Conservation (phyloP, 2,888 invertebrate species). For the Hypomecis punctinalis region DNA sequence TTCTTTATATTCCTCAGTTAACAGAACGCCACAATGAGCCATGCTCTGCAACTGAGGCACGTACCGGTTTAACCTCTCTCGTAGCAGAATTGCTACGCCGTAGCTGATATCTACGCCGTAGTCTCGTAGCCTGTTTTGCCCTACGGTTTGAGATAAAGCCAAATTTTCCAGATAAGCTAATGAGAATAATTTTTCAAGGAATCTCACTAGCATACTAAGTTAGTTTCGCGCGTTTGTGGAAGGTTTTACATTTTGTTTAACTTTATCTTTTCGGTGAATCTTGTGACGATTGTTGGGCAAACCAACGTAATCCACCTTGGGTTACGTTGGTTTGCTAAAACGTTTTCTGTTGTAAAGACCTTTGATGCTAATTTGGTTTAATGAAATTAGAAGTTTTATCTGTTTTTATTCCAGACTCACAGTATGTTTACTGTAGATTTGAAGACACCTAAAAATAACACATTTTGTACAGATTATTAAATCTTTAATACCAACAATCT, state of each 20-base stretch:
- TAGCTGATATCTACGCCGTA: slow-evolving; percentile 56
- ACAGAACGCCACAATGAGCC: slow-evolving; percentile 45
- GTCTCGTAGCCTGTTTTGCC: slow-evolving; percentile 61
- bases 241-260: slow-evolving; percentile 38
- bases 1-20: slow-evolving; percentile 18
- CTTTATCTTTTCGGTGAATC: slow-evolving; percentile 24
- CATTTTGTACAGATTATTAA: no score
- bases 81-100: slow-evolving; percentile 57
- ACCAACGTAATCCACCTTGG: no score
- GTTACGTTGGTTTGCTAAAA: neutral
- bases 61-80: slow-evolving; percentile 62
- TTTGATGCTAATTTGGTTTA: neutral
- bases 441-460: no score
- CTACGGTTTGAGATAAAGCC: slow-evolving; percentile 65
- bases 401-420: no score
- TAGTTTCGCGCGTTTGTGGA: slow-evolving; percentile 31
- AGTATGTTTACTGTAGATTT: no score
- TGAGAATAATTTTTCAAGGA: slow-evolving; percentile 68
- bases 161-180: slow-evolving; percentile 74
- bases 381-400: neutral
- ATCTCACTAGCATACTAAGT: slow-evolving; percentile 61
- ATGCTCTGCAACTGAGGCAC: slow-evolving; percentile 57
- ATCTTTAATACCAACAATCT: no score
- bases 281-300: slow-evolving; percentile 1
- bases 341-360: neutral